phyloP scores from a whole-genome alignment of 2,797 vertebrate species.

The Morelia viridis region DNA sequence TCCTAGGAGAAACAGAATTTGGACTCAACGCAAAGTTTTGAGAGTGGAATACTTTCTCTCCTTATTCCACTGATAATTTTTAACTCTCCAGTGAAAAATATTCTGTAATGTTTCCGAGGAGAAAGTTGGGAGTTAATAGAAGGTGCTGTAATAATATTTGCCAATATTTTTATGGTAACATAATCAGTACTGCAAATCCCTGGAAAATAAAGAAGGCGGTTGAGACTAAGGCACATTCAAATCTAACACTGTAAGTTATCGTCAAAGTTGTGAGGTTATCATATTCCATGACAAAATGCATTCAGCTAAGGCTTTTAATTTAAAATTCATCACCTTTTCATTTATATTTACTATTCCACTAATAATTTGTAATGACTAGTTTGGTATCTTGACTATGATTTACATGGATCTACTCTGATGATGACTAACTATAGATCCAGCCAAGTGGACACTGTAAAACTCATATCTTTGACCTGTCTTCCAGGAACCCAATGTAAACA shows the following conservation, averaged over 20 bases:
- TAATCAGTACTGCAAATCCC: not conserved
- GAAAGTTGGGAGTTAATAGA: not conserved
- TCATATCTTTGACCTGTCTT: constrained; percentile 48
- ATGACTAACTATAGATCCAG: not conserved
- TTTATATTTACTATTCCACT: not conserved
- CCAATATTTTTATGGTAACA: not conserved
- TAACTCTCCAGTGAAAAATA: not conserved
- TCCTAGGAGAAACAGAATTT: not conserved
- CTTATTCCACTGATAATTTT: not conserved
- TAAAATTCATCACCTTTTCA: not conserved
- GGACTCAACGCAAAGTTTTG: not conserved
- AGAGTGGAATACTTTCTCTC: not conserved
- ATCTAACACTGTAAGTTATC: not conserved
- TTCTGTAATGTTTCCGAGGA: not conserved
- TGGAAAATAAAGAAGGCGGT: not conserved
- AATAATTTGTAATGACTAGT: not conserved
- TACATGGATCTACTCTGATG: not conserved
- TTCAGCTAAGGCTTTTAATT: not conserved
- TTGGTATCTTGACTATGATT: not conserved
- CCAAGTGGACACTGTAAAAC: not conserved
- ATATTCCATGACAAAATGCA: not conserved
- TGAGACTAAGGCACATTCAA: not conserved
- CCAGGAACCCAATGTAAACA: constrained; percentile 94
- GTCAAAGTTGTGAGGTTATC: not conserved
- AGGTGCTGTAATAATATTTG: not conserved